Base-by-base conservation (phyloP, 2,888 invertebrate genomes). In the Muschampia plurimacula region DNA sequence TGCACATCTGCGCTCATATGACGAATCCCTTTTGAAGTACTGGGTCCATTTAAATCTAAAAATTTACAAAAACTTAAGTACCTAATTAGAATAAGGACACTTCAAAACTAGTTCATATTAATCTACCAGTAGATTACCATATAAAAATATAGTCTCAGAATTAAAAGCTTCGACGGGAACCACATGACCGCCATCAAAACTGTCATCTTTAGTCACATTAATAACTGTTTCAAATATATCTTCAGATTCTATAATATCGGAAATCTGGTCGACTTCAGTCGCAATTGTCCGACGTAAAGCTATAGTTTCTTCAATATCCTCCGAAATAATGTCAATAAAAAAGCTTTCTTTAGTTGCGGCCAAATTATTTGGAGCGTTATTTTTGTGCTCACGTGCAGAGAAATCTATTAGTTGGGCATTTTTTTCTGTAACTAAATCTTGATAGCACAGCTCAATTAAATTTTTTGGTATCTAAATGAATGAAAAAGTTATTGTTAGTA, bases 21-120 rank as follows among this genome's bases (percentile, higher is more conserved):
- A 22, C 22, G 22, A 22, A 22, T 22, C 22, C 94, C 94, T 83
- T 91, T 92, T n/a, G 94, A 94, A 72, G 94, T 93, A 74, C 90
- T 91, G 2, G 94, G 93, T 82, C 93, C 93, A 75, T 93, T 88
- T 74, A 93, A 86, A 84, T 93, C 93, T 93, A 83, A 65, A 86
- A 60, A 36, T 36, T 13, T 8, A 36, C 28, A 36, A 13, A 36
- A 60, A 60, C 2, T 32, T 60, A 5, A 32, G 59, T 59, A 12
- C 12, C 1, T 12, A 59, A 3, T 32, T 13, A 32, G 6, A 59
- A 13, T 32, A 3, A 13, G 13, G 32, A 32, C 2, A 59, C 1
- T 13, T 52, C 9, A 52, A 44, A 44, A 10, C 10, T 44, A 44
- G 8, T 44, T n/a, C 52, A 13, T 13, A 3, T n/a, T 52, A n/a